A percentile compares a stretch with the other conserved stretches of the same genome.
phyloP scores from a whole-genome alignment of 30 jellyfish, hydroid and myxozoan genomes.

The Rhopilema esculentum region DNA sequence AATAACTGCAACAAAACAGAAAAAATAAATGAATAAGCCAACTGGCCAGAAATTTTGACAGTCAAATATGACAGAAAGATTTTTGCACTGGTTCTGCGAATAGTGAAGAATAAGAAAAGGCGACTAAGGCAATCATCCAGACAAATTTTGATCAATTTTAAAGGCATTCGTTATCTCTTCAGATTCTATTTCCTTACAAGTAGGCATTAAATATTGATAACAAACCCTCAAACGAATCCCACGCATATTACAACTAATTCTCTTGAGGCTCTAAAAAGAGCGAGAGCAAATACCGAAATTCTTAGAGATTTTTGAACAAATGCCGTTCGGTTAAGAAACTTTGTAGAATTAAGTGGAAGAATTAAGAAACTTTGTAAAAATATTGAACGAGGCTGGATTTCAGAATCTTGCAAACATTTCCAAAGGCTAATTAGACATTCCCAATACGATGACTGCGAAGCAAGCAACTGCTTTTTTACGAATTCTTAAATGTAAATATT shows the following conservation, averaged over 20 bases:
- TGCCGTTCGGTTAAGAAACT: neutral
- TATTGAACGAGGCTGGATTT: neutral
- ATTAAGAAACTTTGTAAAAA: neutral
- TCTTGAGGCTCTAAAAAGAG: neutral
- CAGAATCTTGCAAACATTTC: neutral
- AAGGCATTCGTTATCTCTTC: no score
- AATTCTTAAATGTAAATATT: no score
- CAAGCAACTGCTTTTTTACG: no score
- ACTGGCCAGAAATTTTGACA: no score
- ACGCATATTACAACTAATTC: neutral
- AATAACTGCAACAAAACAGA: slow-evolving; percentile 12
- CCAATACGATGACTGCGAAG: neutral
- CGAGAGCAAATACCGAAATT: neutral
- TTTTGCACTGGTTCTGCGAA: no score
- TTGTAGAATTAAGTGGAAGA: neutral
- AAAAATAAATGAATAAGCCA: neutral
- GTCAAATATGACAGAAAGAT: no score
- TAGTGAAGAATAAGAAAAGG: no score
- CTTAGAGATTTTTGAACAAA: neutral
- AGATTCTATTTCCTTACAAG: no score
- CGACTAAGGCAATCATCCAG: no score
- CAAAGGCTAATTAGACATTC: neutral
- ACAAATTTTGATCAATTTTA: no score
- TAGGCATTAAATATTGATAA: no score
- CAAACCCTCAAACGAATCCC: no score